These are phyloP conservation scores for Chloebia gouldiae DNA, from an alignment of 2,113 vertebrate genomes.

Conservation along the genomic window DNA sequence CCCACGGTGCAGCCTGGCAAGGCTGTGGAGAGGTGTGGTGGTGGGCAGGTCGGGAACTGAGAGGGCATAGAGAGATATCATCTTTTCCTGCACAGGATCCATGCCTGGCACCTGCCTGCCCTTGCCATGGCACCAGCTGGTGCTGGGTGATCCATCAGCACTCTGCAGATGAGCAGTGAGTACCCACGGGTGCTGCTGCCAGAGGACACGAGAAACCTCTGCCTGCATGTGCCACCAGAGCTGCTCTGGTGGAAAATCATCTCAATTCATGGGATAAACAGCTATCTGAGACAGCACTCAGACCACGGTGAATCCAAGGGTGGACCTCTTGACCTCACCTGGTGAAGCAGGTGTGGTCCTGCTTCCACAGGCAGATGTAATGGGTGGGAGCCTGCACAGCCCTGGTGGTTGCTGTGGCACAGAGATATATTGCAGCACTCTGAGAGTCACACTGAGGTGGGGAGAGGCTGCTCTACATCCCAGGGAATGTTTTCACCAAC, in stretches of 20 bases:
- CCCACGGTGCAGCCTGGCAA: rapidly evolving
- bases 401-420: not conserved
- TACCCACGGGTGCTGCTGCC: not conserved
- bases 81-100: not conserved
- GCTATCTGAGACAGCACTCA: not conserved
- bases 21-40: not conserved
- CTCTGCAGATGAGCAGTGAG: not conserved
- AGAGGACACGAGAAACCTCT: not conserved
- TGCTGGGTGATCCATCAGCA: not conserved
- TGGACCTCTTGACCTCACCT: not conserved
- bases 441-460: not conserved
- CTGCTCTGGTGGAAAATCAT: not conserved
- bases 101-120: not conserved
- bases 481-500: not conserved
- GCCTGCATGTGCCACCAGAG: rapidly evolving
- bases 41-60: not conserved
- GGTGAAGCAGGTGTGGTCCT: rapidly evolving
- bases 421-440: not conserved
- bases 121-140: rapidly evolving
- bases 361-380: not conserved
- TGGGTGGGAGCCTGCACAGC: not conserved
- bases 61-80: rapidly evolving
- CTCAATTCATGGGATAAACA: not conserved
- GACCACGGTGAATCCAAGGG: rapidly evolving
- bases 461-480: not conserved